A percentile compares a stretch with the other conserved stretches of the same genome.
Evolutionary conservation across 2,113 vertebrate species (phyloP).

Genomic region (Petrocephalus microphthalmus): DNA sequence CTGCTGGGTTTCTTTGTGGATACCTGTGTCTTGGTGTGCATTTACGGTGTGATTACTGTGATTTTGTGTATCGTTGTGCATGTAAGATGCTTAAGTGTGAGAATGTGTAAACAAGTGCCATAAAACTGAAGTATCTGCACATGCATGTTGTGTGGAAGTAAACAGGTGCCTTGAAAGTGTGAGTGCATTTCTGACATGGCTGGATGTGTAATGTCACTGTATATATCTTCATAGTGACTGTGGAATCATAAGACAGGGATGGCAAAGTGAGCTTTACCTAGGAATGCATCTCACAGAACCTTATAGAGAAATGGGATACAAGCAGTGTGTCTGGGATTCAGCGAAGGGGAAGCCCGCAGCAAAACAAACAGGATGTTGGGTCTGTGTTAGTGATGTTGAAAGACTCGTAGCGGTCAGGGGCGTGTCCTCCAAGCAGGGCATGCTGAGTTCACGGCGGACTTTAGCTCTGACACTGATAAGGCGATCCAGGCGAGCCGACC

Average conservation of each 20-base stretch:
- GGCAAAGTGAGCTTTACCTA: too few species aligned
- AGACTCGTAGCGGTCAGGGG: not conserved
- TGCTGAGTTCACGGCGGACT: conserved; percentile 44
- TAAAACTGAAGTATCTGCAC: not conserved
- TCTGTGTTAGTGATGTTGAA: not conserved
- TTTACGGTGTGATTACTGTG: not conserved
- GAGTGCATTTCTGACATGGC: too few species aligned
- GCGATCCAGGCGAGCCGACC: not conserved
- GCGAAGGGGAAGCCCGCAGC: not conserved
- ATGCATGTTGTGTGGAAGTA: not conserved
- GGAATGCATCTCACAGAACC: too few species aligned
- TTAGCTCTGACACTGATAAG: conserved; percentile 44
- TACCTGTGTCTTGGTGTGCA: not conserved
- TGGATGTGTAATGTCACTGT: too few species aligned
- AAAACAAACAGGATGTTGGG: not conserved
- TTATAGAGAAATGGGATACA: too few species aligned
- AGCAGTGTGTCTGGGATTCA: not conserved
- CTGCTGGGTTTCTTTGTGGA: not conserved
- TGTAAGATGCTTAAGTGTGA: not conserved
- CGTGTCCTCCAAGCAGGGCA: conserved; percentile 5
- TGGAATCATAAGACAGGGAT: not conserved
- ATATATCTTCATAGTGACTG: too few species aligned
- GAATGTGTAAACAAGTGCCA: not conserved
- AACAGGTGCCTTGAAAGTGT: not conserved
- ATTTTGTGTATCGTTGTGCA: not conserved